These are phyloP conservation scores for Lochmaea crataegi DNA, from an alignment of 2,888 invertebrate species.

Conservation along the genomic window DNA sequence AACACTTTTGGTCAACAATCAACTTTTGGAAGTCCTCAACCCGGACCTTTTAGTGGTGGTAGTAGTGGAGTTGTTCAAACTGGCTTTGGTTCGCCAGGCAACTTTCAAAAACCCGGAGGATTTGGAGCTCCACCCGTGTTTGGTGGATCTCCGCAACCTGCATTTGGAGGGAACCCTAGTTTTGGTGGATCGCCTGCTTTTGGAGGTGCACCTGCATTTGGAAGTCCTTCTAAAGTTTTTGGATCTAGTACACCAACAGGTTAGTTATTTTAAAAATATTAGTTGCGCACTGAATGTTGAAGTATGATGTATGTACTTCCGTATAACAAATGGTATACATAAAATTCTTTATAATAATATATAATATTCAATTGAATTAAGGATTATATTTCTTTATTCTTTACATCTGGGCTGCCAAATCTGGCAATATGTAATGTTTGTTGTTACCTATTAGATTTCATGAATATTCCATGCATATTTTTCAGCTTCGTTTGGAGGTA, in stretches of 20 bases:
- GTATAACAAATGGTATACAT: no score
- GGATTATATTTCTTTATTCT: no score
- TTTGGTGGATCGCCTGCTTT: constrained; percentile 65
- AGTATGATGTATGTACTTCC: no score
- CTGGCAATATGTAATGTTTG: no score
- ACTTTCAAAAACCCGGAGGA: constrained; percentile 57
- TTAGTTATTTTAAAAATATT: constrained; percentile 18
- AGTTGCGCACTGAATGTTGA: no score
- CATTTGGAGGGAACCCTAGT: constrained; percentile 66
- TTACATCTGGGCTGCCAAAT: no score
- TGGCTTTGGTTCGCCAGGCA: constrained; percentile 62
- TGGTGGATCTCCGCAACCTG: constrained; percentile 60
- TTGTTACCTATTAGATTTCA: not conserved
- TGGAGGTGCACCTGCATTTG: constrained; percentile 60
- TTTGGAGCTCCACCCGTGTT: constrained; percentile 60
- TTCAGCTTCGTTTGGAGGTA: constrained; percentile 65
- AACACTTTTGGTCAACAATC: constrained; percentile 48
- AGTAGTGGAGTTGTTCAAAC: constrained; percentile 61
- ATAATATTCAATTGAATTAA: no score
- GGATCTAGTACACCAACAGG: constrained; percentile 52
- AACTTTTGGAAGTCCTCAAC: constrained; percentile 48
- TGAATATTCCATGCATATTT: constrained; percentile 12
- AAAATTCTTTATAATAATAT: no score
- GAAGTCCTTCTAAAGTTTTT: constrained; percentile 63
- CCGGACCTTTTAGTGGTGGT: constrained; percentile 61